Percentiles rank a stretch among this genome's conserved stretches.
phyloP scores from a whole-genome alignment of 2,888 invertebrate genomes.

The Cantharis rufa region DNA sequence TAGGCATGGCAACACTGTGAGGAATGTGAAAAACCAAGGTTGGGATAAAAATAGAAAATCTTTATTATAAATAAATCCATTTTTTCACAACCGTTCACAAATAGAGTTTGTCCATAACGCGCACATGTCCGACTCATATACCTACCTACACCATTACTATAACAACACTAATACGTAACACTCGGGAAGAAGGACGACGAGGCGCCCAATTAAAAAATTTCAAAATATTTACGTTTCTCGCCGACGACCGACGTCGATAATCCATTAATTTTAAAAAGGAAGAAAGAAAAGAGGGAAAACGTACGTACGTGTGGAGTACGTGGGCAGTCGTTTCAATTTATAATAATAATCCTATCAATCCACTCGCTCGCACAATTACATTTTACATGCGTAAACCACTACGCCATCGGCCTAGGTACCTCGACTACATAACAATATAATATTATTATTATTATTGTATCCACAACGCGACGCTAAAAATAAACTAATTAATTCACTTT shows the following conservation, averaged over 20 bases:
- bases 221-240: not conserved
- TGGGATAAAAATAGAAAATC: constrained; percentile 55
- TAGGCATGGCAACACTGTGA: constrained; percentile 49
- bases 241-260: not conserved
- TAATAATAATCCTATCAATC: not conserved
- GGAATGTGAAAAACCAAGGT: constrained; percentile 55
- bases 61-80: constrained; percentile 56
- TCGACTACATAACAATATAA: no score
- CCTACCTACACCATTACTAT: not conserved
- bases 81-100: constrained; percentile 49
- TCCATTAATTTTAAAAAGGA: not conserved
- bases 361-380: not conserved
- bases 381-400: not conserved
- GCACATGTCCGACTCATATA: constrained; percentile 14
- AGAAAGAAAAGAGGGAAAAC: not conserved
- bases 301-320: not conserved
- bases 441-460: no score
- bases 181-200: not conserved
- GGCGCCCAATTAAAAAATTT: not conserved
- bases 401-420: no score
- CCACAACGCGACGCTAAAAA: not conserved
- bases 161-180: not conserved
- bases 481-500: constrained; percentile 1
- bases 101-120: constrained; percentile 37
- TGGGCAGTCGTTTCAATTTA: not conserved